phyloP scores from a whole-genome alignment of 2,113 vertebrate genomes.

The Anguilla japonica region DNA sequence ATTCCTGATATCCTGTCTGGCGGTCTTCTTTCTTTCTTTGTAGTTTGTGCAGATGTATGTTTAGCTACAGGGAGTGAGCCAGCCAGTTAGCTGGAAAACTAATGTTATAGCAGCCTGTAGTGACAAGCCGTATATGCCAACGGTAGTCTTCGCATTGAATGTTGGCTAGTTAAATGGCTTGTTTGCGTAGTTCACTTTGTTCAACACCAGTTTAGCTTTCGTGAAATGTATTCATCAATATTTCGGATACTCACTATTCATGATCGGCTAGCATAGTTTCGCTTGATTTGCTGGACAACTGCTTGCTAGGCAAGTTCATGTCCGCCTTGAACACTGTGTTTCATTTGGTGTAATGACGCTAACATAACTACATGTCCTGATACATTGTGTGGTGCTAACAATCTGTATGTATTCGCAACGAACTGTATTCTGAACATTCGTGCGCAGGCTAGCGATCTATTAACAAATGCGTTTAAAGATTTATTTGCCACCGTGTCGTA shows the following conservation, averaged over 20 bases:
- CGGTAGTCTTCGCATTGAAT: neutral
- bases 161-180: neutral
- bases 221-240: too few species aligned
- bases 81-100: neutral
- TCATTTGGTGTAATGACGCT: neutral
- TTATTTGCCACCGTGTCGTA: neutral
- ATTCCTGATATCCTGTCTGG: neutral
- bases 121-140: neutral
- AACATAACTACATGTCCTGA: neutral
- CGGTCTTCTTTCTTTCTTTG: neutral
- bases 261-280: neutral
- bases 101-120: neutral
- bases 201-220: neutral
- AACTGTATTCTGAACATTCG: too few species aligned
- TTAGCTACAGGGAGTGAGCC: neutral
- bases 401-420: neutral
- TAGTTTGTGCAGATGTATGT: neutral
- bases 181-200: neutral
- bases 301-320: neutral
- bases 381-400: neutral
- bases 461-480: neutral
- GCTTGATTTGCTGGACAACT: neutral
- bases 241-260: neutral
- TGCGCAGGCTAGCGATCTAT: neutral
- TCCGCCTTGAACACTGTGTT: neutral